Base-by-base conservation (phyloP, 2,113 vertebrate species). In the Erpornis zantholeuca region DNA sequence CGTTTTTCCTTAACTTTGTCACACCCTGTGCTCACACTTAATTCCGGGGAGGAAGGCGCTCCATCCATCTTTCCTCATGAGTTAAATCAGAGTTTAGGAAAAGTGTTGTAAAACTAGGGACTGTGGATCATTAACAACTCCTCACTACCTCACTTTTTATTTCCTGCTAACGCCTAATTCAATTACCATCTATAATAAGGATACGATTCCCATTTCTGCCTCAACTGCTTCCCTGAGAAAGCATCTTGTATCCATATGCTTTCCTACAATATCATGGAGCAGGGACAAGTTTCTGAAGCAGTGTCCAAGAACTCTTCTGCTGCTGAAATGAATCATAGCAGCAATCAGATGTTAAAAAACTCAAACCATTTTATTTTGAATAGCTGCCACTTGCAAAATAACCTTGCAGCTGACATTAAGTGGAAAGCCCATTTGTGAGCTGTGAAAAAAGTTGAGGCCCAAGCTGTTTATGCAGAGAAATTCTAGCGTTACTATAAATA, bases 131-230 rank as follows among this genome's bases (percentile, higher is more conserved):
- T 23, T 28, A 54, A 21, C 22, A 38, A 14, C 3, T 15, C 31
- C 11, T 7, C 9, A 0, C 5, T 15, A 15, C 24, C 28, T 7
- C 3, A 7, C 24, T 10, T n/a, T 35, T 14, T 35, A 22, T 7
- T 38, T 53, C n/a, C 15, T 45, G 4, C 33, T 47, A 38, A 50
- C 2, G 4, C 29, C 44, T 45, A 19, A 13, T 50, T 40, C 28
- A 24, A 4, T 38, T 29, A 11, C 22, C 15, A 61, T 28, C 17
- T 27, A 9, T 15, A 36, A 5, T 11, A 36, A 69, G 40, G 6
- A 38, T 38, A 38, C 38, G 9, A 38, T 33, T 57, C 36, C 36
- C 4, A 0, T 20, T 35, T 53, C 61, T 44, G 68, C 38, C 64
- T 49, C 65, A 10, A 1, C 3, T 2, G 3, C 29, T 75, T 79